phyloP scores from a whole-genome alignment of 2,888 invertebrate genomes.

The Eupithecia centaureata region DNA sequence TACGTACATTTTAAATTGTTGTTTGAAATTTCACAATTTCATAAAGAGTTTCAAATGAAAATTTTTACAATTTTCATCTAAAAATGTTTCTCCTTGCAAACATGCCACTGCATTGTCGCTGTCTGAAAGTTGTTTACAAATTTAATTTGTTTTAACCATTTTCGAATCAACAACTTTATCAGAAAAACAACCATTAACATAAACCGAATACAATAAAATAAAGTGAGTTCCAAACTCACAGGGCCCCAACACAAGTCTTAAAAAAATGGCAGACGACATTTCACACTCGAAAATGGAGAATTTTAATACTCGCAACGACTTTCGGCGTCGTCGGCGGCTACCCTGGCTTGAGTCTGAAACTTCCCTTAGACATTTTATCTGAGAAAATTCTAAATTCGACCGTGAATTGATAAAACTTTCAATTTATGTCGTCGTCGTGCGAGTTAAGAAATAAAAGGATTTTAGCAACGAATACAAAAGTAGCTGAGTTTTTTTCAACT shows the following conservation, averaged over 20 bases:
- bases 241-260: background rate
- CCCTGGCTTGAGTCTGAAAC: background rate
- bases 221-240: background rate
- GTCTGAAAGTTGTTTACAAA: background rate
- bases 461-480: conserved; percentile 25
- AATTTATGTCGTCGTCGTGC: conserved; percentile 21
- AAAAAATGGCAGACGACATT: background rate
- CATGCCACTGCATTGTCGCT: too few relatives aligned
- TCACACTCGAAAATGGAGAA: background rate
- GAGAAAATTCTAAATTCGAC: background rate
- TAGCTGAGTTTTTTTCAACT: conserved; percentile 18
- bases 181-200: background rate
- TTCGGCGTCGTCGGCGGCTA: background rate
- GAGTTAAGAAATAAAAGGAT: conserved; percentile 22
- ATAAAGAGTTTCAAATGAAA: too few relatives aligned
- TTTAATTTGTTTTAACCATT: background rate
- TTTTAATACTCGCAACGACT: background rate
- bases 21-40: too few relatives aligned
- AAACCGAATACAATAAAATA: conserved; percentile 1
- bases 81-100: too few relatives aligned
- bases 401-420: conserved; percentile 19
- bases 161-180: background rate
- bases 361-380: background rate
- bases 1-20: too few relatives aligned
- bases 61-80: too few relatives aligned